A percentile compares a stretch with the other conserved stretches of the same genome.
These are phyloP conservation scores for Drosophila nigricruria DNA, from an alignment of 2,888 invertebrate species.

Conservation along the genomic window DNA sequence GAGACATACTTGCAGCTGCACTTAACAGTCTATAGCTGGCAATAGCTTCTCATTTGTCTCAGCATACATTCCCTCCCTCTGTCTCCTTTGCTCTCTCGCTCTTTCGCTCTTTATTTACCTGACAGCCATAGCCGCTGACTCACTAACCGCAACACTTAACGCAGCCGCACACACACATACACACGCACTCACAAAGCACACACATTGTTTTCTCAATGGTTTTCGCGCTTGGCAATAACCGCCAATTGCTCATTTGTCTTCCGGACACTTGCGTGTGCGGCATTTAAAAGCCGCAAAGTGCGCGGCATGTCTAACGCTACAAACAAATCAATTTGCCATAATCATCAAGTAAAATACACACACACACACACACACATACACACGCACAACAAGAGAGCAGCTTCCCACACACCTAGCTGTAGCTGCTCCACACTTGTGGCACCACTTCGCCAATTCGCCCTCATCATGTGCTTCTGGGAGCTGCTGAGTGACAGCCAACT, in stretches of 20 bases:
- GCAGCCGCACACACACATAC: neutral
- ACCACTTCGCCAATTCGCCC: conserved; percentile 1
- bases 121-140: neutral
- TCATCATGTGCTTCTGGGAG: conserved; percentile 10
- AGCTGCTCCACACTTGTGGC: conserved; percentile 3
- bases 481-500: conserved; percentile 42
- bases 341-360: conserved; percentile 53
- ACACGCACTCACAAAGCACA: conserved; percentile 6
- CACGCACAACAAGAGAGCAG: conserved; percentile 20
- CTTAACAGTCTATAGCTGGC: conserved; percentile 32
- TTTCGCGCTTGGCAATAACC: conserved; percentile 35
- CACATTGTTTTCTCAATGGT: conserved; percentile 7
- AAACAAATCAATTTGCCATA: conserved; percentile 78
- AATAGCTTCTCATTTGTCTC: conserved; percentile 38
- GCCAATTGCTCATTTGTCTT: conserved; percentile 71
- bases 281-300: conserved; percentile 75
- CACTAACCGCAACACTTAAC: conserved; percentile 18
- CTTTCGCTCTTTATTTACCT: conserved; percentile 2
- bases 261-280: conserved; percentile 45
- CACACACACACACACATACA: conserved; percentile 22
- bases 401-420: neutral
- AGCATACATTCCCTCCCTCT: neutral
- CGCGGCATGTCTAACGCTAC: conserved; percentile 48
- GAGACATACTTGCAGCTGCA: conserved; percentile 23
- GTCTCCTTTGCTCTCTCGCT: neutral